Base-by-base conservation (phyloP, 2,113 vertebrate species). In the Chrysemys picta region DNA sequence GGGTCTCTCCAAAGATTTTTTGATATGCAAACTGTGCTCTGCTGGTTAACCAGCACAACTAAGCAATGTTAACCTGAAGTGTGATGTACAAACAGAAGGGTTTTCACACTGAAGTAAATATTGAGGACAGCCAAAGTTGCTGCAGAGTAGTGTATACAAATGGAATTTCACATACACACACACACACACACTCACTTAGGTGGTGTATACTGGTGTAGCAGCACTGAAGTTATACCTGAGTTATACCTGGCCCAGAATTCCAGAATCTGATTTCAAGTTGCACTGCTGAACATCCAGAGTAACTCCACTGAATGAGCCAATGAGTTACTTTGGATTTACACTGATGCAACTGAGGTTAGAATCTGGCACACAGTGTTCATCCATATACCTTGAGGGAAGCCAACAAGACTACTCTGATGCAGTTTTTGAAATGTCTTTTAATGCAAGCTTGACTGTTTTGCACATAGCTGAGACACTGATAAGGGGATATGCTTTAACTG, bases 401-500 rank as follows among this genome's bases (percentile, higher is more conserved):
- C 82, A 93, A 72, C 57, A 80, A 76, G 93, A 86, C 72, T 56
- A 72, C 85, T 84, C 76, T 88, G 65, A 94, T 96, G 95, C 90
- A 49, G 6, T n/a, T 96, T 89, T 94, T 89, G 82, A 35, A 94
- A 95, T 75, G 47, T 54, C 88, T 93, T 54, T 96, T 92, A 91
- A 87, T 82, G 79, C 42, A 89, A 91, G 83, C 89, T 25, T 87
- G 88, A 75, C 80, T 78, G 87, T 90, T 95, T 93, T 94, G 93
- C 88, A 89, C 82, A 83, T 31, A 95, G 84, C 82, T 92, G 76
- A 94, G 72, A 47, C 69, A 80, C 45, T 53, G 95, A 96, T 96
- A 96, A 97, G 91, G 93, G 94, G 89, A 8, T 12, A 35, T 53
- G 85, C 53, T 91, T 95, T 95, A 93, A 59, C 93, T 81, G 80